phyloP scores from a whole-genome alignment of 2,888 invertebrate species.

The Cheilosia pagana region DNA sequence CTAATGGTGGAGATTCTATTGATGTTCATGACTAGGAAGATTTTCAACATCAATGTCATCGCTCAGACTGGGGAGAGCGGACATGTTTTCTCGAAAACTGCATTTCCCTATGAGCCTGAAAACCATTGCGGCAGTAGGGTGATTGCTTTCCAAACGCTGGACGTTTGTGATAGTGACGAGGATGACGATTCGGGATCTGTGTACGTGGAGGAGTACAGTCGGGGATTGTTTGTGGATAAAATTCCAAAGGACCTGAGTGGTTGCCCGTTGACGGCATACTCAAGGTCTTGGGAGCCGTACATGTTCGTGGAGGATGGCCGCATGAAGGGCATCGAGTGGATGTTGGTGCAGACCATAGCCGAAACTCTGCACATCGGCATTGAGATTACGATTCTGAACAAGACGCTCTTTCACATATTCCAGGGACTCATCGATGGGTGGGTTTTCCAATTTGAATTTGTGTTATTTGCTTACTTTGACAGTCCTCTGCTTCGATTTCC shows the following conservation, averaged over 20 bases:
- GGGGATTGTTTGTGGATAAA: constrained; percentile 79
- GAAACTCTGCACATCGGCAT: constrained; percentile 80
- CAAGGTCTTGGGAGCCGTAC: constrained; percentile 82
- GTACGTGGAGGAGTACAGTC: constrained; percentile 76
- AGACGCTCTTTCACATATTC: constrained; percentile 79
- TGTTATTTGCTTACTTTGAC: too few relatives aligned
- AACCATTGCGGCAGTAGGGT: constrained; percentile 81
- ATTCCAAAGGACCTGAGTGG: constrained; percentile 81
- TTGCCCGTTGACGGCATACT: constrained; percentile 80
- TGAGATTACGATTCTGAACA: constrained; percentile 79
- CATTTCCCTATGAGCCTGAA: constrained; percentile 82
- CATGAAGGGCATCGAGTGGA: constrained; percentile 80
- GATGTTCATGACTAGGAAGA: constrained; percentile 79
- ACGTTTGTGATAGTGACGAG: constrained; percentile 78
- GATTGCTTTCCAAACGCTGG: constrained; percentile 78
- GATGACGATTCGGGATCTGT: constrained; percentile 25
- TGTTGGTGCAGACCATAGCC: constrained; percentile 80
- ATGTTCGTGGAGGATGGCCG: constrained; percentile 76
- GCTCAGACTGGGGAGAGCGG: constrained; percentile 79
- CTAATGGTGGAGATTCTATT: constrained; percentile 79
- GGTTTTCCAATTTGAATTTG: background rate
- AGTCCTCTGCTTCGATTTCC: background rate
- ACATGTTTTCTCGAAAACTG: constrained; percentile 78
- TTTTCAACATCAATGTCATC: constrained; percentile 82
- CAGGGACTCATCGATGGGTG: constrained; percentile 81